These are phyloP conservation scores for Semotilus atromaculatus DNA, from an alignment of 2,797 vertebrate species.

Conservation along the genomic window DNA sequence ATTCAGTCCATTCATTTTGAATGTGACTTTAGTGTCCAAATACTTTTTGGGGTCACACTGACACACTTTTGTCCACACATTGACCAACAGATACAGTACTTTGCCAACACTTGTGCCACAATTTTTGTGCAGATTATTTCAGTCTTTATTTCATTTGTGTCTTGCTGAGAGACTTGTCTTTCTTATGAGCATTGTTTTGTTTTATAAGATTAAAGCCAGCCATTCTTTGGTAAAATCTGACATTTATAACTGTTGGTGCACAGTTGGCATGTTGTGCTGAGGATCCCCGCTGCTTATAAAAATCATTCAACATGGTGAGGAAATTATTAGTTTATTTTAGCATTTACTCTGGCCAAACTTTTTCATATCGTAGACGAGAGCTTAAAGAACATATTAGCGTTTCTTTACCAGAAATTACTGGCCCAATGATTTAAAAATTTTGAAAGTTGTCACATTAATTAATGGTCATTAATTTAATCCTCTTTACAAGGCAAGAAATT, in stretches of 20 bases:
- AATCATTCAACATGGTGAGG: background rate
- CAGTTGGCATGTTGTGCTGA: background rate
- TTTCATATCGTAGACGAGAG: background rate
- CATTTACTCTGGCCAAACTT: conserved; percentile 8
- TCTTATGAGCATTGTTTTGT: conserved; percentile 21
- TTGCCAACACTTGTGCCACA: background rate
- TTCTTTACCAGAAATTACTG: background rate
- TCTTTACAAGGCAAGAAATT: background rate
- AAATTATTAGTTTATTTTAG: background rate
- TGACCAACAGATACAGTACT: background rate
- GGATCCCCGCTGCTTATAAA: conserved; percentile 18
- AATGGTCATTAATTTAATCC: background rate
- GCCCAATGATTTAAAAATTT: background rate
- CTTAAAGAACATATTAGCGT: background rate
- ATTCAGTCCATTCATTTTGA: background rate
- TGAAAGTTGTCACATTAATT: background rate
- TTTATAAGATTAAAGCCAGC: conserved; percentile 22
- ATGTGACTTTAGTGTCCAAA: background rate
- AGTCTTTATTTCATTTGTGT: too few relatives aligned
- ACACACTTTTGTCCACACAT: background rate
- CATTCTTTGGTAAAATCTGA: conserved; percentile 5
- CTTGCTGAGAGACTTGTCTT: background rate
- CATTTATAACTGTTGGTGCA: conserved; percentile 13
- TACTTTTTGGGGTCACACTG: background rate
- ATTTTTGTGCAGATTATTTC: conserved; percentile 12